These are phyloP conservation scores for Stegostoma tigrinum DNA, from an alignment of 2,113 vertebrate genomes.

Conservation along the genomic window DNA sequence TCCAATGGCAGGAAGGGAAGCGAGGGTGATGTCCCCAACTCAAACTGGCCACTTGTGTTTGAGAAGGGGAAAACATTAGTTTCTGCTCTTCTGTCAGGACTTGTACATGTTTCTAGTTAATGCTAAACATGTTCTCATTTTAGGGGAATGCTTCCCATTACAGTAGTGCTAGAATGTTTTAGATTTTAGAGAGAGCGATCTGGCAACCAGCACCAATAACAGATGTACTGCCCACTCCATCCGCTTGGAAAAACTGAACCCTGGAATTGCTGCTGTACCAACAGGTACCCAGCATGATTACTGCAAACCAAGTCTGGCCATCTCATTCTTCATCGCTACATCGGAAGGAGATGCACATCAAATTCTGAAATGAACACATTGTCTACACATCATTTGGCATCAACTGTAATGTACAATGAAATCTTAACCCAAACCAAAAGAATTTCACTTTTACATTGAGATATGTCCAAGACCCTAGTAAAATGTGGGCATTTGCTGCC, in stretches of 20 bases:
- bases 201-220: not conserved
- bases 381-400: not conserved
- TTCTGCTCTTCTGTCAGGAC: not conserved
- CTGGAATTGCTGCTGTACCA: not conserved
- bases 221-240: not conserved
- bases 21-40: not conserved
- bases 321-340: not conserved
- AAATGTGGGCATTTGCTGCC: not conserved
- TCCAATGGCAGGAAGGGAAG: not conserved
- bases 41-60: not conserved
- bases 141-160: slow-evolving; percentile 27
- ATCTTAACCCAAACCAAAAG: not conserved
- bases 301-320: not conserved
- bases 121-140: not conserved
- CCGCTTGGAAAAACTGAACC: not conserved
- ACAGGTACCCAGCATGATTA: not conserved
- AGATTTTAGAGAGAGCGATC: no score
- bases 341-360: not conserved
- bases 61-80: not conserved
- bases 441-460: not conserved
- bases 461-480: not conserved
- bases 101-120: not conserved
- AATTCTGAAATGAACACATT: not conserved
- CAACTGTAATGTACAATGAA: not conserved
- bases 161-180: not conserved